These are phyloP conservation scores for Drosophila paucipuncta DNA, from an alignment of 2,888 invertebrate genomes.

Conservation along the genomic window DNA sequence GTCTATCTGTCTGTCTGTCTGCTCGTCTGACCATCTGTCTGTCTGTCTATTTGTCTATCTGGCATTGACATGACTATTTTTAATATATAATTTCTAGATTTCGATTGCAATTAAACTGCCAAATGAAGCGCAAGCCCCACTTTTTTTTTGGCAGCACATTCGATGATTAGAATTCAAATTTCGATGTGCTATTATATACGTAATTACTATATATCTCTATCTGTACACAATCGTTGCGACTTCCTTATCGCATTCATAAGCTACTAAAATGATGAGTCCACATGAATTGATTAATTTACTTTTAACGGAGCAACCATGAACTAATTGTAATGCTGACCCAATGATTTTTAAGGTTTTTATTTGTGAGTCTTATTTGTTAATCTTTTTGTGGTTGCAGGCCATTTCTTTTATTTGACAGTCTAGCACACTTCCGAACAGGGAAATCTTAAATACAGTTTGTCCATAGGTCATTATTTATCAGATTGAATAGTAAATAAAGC, in stretches of 20 bases:
- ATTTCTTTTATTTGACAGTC: not conserved
- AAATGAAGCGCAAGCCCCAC: conserved; percentile 57
- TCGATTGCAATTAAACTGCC: conserved; percentile 61
- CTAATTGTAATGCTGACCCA: not conserved
- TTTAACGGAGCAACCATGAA: not conserved
- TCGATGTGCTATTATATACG: not conserved
- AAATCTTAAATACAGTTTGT: not conserved
- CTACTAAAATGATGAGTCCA: not conserved
- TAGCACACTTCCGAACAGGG: not conserved
- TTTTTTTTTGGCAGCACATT: conserved; percentile 28
- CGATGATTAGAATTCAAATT: conserved; percentile 56
- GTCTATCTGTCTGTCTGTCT: not conserved
- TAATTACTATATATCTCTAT: not conserved
- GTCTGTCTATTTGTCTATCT: conserved; percentile 10
- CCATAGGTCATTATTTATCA: not conserved
- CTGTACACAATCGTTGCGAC: not conserved
- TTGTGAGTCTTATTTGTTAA: not conserved
- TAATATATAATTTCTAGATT: conserved; percentile 53
- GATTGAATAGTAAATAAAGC: not conserved
- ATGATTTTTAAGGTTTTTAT: not conserved
- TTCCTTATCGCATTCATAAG: conserved; percentile 36
- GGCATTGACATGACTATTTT: conserved; percentile 59
- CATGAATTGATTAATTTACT: not conserved
- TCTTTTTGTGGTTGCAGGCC: not conserved
- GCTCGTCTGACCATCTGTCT: conserved; percentile 1